Conservation (phyloP, 2,888 invertebrate species). For the Thumatha senex region DNA sequence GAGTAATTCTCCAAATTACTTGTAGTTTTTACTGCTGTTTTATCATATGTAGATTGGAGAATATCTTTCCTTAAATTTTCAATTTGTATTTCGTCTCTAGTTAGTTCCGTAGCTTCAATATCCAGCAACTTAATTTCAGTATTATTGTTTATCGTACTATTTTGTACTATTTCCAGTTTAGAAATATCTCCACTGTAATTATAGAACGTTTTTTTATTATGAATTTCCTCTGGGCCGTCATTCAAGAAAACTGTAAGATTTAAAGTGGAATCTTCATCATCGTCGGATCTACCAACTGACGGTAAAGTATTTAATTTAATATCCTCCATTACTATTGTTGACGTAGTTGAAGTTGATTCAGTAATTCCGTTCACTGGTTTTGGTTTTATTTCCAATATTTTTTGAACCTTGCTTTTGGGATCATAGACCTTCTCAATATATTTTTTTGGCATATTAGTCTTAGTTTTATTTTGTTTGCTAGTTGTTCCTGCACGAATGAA, state of each 20-base stretch:
- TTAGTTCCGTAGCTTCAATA: constrained; percentile 27
- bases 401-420: constrained; percentile 49
- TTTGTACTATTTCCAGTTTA: constrained; percentile 39
- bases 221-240: constrained; percentile 41
- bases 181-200: constrained; percentile 45
- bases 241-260: constrained; percentile 69
- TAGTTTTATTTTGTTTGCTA: constrained; percentile 53
- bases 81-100: constrained; percentile 13
- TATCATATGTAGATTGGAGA: constrained; percentile 34
- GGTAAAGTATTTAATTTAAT: constrained; percentile 28
- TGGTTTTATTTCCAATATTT: constrained; percentile 40
- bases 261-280: constrained; percentile 54
- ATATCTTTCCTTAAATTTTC: constrained; percentile 22
- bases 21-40: constrained; percentile 57
- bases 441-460: constrained; percentile 62
- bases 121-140: constrained; percentile 32
- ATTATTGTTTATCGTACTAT: constrained; percentile 30
- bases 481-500: constrained; percentile 30
- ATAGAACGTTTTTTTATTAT: constrained; percentile 32
- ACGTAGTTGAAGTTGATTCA: constrained; percentile 25
- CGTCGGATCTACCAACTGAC: constrained; percentile 22
- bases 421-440: constrained; percentile 61
- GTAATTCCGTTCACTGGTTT: constrained; percentile 34
- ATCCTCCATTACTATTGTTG: constrained; percentile 20
- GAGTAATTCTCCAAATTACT: constrained; percentile 47